Base-by-base conservation (phyloP, 2,113 vertebrate genomes). In the Sylvilagus bachmani region DNA sequence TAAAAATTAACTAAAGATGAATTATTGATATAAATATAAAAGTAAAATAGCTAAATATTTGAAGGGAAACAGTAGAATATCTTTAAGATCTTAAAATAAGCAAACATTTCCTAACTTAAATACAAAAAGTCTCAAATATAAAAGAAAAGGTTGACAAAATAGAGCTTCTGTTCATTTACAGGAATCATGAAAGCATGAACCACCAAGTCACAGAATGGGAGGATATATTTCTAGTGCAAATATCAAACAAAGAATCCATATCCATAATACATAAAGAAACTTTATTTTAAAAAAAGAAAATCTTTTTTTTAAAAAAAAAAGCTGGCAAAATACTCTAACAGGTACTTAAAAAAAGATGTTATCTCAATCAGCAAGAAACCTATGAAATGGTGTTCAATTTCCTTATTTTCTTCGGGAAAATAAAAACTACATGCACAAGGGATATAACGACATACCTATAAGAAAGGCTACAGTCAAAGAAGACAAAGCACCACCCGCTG, bases 381-480 rank as follows among this genome's bases (percentile, higher is more conserved):
- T n/a, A 66, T 31, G 49, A 89, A 86, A 89, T 75, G 17, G 7
- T 66, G 11, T 29, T 64, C 27, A 92, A 92, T 11, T 90, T 88
- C 78, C 36, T 77, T 75, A 61, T n/a, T 44, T 44, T 82, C 53
- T 88, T 84, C 1, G 29, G 12, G 11, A n/a, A 93, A 89, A 89
- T 74, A 11, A 83, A 94, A 94, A 67, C 33, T 64, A 66, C 78
- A 89, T 69, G 36, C 83, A 11, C 6, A 70, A 82, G 70, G 11
- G 51, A 38, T 2, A 62, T 11, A 69, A 71, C 6, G n/a, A 82
- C 36, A 91, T 51, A 81, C 51, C 9, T n/a, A 86, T 29, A 17
- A 90, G 71, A 38, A 84, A 92, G 69, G 31, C 67, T 82, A 80
- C 89, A 86, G 82, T 27, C 61, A 73, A 71, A 81, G 4, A 83